Evolutionary conservation across 1,140 invertebrate species (phyloP).

Genomic region (Drosophila tani): DNA sequence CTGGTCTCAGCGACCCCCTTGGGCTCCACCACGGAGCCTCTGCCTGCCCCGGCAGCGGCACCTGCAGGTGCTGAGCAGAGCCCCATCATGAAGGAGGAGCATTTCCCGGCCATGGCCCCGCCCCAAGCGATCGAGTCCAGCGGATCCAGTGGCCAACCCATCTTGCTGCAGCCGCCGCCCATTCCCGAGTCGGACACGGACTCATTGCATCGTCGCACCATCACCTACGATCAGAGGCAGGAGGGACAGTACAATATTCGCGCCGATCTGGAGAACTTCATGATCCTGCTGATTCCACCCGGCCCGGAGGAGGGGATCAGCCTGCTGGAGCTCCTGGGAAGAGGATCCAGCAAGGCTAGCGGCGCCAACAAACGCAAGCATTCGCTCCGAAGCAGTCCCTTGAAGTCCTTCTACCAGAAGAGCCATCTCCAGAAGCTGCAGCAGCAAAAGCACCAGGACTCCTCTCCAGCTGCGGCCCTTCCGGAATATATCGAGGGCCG

Average conservation of each 20-base stretch:
- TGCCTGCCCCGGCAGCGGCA: slow-evolving; percentile 10
- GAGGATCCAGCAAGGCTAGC: slow-evolving; percentile 31
- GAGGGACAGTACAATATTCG: slow-evolving; percentile 88
- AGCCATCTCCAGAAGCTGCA: slow-evolving; percentile 37
- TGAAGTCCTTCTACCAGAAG: slow-evolving; percentile 63
- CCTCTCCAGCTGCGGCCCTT: slow-evolving; percentile 28
- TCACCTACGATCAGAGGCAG: slow-evolving; percentile 87
- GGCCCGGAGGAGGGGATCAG: slow-evolving; percentile 80
- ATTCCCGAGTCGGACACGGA: slow-evolving; percentile 19
- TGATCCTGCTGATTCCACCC: slow-evolving; percentile 87
- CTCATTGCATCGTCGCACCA: slow-evolving; percentile 55
- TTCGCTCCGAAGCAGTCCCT: slow-evolving; percentile 20
- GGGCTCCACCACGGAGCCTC: slow-evolving; percentile 13
- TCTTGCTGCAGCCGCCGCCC: slow-evolving; percentile 37
- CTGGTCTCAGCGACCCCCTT: slow-evolving; percentile 8
- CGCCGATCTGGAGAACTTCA: slow-evolving; percentile 88
- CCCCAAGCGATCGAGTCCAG: slow-evolving; percentile 24
- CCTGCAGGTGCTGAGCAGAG: neutral
- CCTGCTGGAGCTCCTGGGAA: slow-evolving; percentile 84
- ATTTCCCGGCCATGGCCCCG: slow-evolving; percentile 62
- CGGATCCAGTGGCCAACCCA: slow-evolving; percentile 31
- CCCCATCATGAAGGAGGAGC: slow-evolving; percentile 43
- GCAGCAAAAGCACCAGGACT: slow-evolving; percentile 34
- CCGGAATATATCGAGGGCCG: slow-evolving; percentile 86
- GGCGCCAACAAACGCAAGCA: slow-evolving; percentile 58